Evolutionary conservation across 2,888 invertebrate genomes (phyloP), one percentile per base, ranked within the genome.

Genomic region (Argyresthia albistria): DNA sequence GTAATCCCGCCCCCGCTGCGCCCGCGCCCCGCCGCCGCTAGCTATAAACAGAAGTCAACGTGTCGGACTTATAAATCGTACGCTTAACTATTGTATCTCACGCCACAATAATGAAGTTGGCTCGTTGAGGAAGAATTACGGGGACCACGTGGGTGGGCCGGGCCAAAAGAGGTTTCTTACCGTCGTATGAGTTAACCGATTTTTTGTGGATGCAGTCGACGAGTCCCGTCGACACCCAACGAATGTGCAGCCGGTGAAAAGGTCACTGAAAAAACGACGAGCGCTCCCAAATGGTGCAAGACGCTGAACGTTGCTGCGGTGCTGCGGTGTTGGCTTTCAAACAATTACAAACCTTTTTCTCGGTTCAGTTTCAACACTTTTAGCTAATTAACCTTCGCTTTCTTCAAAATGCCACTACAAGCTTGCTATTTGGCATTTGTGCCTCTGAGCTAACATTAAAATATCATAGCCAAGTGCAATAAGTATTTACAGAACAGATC

Each of bases 31-130:
- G 75, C 81, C 75, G 75, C 81, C 77, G 71, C 75, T 71, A 74
- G 81, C 83, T 82, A 86, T 84, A 86, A 87, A 86, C 87, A 87
- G 87, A 83, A 86, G 87, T 86, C 86, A 84, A 82, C 87, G 84
- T 87, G 86, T 86, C 79, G 76, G 80, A 80, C 83, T 81, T 83
- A 87, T 87, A 87, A 86, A 87, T 87, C 84, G 81, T 84, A 78
- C 70, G 83, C 87, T 86, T 86, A 86, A 84, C 86, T 84, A 86
- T 86, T 86, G 87, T 87, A 86, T 84, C 84, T 83, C 80, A 76
- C 73, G 79, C 83, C 84, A 87, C 84, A 86, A 86, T 87, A 86
- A 87, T 87, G 84, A 87, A 84, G 86, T 87, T 84, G 80, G 84
- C 83, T 86, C 84, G 80, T 83, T 84, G 77, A 73, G 78, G 80